Conservation (phyloP, 2,113 vertebrate genomes). For the Ochotona curzoniae region DNA sequence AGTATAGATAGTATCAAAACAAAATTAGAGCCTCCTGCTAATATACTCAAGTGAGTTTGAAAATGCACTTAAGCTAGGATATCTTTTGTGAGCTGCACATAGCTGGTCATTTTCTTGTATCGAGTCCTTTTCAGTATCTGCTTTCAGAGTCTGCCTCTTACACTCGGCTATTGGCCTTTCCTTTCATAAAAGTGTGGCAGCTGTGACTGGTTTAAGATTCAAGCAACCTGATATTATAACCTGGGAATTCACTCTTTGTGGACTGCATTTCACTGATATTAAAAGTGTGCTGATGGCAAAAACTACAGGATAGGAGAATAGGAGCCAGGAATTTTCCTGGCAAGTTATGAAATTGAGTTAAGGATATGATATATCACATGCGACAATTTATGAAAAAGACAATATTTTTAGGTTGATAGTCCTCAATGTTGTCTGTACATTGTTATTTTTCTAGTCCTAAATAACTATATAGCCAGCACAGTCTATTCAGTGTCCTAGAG, state of each 20-base stretch:
- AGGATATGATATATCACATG: neutral
- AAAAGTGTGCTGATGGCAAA: constrained; percentile 22
- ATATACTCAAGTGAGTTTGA: constrained; percentile 30
- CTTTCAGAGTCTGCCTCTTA: constrained; percentile 59
- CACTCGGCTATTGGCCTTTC: constrained; percentile 38
- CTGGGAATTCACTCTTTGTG: neutral
- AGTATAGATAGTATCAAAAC: neutral
- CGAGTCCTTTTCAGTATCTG: neutral
- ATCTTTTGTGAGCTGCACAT: constrained; percentile 37
- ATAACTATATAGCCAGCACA: neutral
- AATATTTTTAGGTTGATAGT: neutral
- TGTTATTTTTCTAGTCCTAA: neutral
- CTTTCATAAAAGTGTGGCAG: constrained; percentile 3
- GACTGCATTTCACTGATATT: constrained; percentile 18
- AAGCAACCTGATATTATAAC: constrained; percentile 25
- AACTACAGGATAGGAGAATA: constrained; percentile 12
- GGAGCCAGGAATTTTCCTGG: neutral
- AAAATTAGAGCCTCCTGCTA: neutral
- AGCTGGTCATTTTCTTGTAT: neutral
- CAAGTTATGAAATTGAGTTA: neutral
- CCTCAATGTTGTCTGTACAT: neutral
- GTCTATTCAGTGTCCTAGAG: neutral
- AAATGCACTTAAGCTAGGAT: constrained; percentile 25
- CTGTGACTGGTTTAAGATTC: neutral
- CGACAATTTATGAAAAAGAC: neutral